Percentiles rank a stretch among this genome's conserved stretches.
Conservation (phyloP, 2,888 invertebrate genomes). For the Dynastes maya region DNA sequence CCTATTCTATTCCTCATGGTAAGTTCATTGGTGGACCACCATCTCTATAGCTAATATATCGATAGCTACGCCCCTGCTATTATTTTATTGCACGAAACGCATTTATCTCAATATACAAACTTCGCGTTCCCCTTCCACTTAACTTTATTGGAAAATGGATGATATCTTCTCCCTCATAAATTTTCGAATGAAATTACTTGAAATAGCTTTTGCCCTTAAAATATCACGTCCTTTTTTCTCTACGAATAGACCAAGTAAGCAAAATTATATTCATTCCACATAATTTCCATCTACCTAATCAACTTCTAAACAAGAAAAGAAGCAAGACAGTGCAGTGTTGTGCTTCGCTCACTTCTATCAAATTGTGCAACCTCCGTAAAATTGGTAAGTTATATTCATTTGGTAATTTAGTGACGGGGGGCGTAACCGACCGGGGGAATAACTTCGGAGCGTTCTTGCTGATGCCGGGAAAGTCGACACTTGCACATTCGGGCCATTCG, state of each 20-base stretch:
- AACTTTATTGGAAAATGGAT: constrained; percentile 9
- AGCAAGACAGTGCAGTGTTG: background rate
- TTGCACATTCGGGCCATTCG: constrained; percentile 49
- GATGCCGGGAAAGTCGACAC: constrained; percentile 49
- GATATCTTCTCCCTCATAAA: background rate
- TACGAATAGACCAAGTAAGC: constrained; percentile 9
- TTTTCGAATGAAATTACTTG: background rate
- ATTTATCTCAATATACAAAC: background rate
- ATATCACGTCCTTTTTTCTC: background rate
- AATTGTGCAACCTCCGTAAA: constrained; percentile 58
- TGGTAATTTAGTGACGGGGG: constrained; percentile 54
- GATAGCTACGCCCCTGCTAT: too few relatives aligned
- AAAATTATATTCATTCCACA: background rate
- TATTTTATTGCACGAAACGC: background rate
- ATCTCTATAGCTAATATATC: too few relatives aligned
- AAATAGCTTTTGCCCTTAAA: constrained; percentile 5
- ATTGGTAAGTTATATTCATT: constrained; percentile 58
- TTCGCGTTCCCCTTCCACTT: background rate
- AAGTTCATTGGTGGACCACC: too few relatives aligned
- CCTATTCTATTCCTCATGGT: too few relatives aligned
- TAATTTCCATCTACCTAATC: background rate
- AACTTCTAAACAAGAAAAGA: background rate
- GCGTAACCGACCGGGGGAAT: constrained; percentile 46
- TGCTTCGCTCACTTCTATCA: constrained; percentile 51
- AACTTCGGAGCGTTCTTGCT: constrained; percentile 50